A percentile compares a stretch with the other conserved stretches of the same genome.
These are phyloP conservation scores for Cetoscarus ocellatus DNA, from an alignment of 2,797 vertebrate species.

Conservation along the genomic window DNA sequence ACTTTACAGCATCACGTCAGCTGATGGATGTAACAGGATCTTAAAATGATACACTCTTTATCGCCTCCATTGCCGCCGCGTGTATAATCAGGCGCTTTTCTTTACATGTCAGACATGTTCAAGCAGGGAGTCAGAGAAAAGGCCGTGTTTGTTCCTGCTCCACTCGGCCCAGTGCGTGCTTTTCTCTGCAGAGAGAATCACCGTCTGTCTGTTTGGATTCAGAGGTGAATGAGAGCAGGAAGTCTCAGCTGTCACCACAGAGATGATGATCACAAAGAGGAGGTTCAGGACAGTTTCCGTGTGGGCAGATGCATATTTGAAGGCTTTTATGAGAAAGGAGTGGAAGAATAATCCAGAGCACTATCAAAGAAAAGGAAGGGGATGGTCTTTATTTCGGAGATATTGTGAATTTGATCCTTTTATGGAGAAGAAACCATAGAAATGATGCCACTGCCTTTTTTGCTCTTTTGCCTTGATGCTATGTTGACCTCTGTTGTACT, in stretches of 20 bases:
- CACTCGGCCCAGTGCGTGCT: constrained; percentile 39
- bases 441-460: too few species aligned
- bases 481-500: too few species aligned
- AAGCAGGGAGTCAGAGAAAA: constrained; percentile 45
- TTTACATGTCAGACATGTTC: constrained; percentile 64
- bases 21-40: constrained; percentile 39
- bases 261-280: constrained; percentile 16
- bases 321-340: background rate
- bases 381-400: background rate
- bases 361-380: background rate
- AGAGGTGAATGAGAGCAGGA: constrained; percentile 25
- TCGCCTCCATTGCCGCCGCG: constrained; percentile 19
- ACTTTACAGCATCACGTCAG: constrained; percentile 4
- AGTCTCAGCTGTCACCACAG: constrained; percentile 57
- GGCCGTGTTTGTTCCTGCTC: constrained; percentile 56
- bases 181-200: constrained; percentile 45
- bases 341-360: background rate
- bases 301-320: constrained; percentile 7
- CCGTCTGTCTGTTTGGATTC: constrained; percentile 38
- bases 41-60: constrained; percentile 33
- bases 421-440: background rate
- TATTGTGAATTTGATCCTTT: background rate
- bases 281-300: background rate
- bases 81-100: constrained; percentile 25
- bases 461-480: too few species aligned